A percentile compares a stretch with the other conserved stretches of the same genome.
phyloP scores from a whole-genome alignment of 2,113 vertebrate species.

The Platichthys flesus region DNA sequence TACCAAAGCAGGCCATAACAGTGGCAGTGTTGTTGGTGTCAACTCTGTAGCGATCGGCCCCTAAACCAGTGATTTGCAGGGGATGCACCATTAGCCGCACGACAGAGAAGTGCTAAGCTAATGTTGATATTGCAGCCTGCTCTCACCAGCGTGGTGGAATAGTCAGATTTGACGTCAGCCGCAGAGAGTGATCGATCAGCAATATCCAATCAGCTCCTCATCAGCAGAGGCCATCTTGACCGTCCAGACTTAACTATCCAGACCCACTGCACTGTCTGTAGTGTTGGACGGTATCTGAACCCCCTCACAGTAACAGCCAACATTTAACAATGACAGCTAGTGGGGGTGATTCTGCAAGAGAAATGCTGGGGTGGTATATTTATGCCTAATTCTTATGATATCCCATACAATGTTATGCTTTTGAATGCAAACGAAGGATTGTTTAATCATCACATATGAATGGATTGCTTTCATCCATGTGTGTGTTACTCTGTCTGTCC shows the following conservation, averaged over 20 bases:
- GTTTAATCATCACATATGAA: background rate
- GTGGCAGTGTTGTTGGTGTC: conserved; percentile 17
- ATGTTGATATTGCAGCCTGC: conserved; percentile 12
- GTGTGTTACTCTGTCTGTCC: too few relatives aligned
- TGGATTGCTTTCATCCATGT: too few relatives aligned
- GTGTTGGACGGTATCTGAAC: background rate
- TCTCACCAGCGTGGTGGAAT: background rate
- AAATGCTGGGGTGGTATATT: background rate
- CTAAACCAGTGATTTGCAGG: background rate
- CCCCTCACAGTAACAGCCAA: background rate
- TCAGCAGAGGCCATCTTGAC: conserved; percentile 35
- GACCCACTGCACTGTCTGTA: background rate
- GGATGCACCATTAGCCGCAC: background rate
- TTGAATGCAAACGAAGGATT: background rate
- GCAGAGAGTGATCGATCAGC: conserved; percentile 18
- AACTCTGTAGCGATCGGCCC: conserved; percentile 21
- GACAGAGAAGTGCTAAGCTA: background rate
- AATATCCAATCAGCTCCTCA: conserved; percentile 19
- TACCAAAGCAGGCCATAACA: conserved; percentile 18
- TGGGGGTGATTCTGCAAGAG: background rate
- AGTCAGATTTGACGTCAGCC: conserved; percentile 9
- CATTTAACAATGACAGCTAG: background rate
- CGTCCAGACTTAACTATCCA: background rate
- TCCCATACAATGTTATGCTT: background rate
- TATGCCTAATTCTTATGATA: background rate